phyloP scores from a whole-genome alignment of 2,888 invertebrate genomes.

The Morpho deidamia region DNA sequence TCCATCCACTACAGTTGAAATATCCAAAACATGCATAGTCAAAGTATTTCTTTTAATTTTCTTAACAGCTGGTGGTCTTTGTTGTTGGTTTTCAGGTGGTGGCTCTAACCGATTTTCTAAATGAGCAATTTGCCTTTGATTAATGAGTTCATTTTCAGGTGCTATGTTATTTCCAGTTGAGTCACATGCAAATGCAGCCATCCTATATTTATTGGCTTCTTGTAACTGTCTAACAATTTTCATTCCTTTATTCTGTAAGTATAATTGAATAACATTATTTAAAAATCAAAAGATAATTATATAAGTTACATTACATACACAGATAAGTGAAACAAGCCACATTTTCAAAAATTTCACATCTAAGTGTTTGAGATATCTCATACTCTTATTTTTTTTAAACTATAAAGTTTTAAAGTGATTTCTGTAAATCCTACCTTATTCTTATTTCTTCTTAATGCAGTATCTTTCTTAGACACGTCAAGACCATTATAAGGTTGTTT shows the following conservation, averaged over 20 bases:
- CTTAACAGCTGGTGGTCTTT: slow-evolving; percentile 69
- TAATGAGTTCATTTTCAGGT: slow-evolving; percentile 68
- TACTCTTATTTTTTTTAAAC: too few relatives aligned
- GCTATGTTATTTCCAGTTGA: slow-evolving; percentile 44
- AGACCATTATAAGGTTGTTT: slow-evolving; percentile 38
- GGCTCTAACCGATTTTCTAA: slow-evolving; percentile 60
- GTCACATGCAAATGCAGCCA: slow-evolving; percentile 76
- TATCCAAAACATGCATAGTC: slow-evolving; percentile 91
- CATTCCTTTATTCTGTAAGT: slow-evolving; percentile 66
- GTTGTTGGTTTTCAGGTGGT: slow-evolving; percentile 49
- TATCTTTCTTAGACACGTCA: slow-evolving; percentile 52
- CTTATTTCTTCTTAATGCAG: slow-evolving; percentile 55
- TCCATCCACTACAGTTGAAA: slow-evolving; percentile 82
- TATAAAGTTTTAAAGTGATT: too few relatives aligned
- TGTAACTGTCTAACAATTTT: slow-evolving; percentile 70
- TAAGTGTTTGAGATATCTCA: too few relatives aligned
- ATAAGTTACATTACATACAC: too few relatives aligned
- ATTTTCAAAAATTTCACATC: too few relatives aligned
- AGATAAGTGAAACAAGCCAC: too few relatives aligned
- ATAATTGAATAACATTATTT: not conserved
- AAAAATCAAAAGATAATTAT: too few relatives aligned
- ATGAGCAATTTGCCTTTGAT: slow-evolving; percentile 68
- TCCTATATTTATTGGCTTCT: slow-evolving; percentile 71
- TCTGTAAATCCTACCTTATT: slow-evolving; percentile 40
- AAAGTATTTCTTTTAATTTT: slow-evolving; percentile 83